phyloP scores from a whole-genome alignment of 2,113 vertebrate genomes.

The Vidua macroura region DNA sequence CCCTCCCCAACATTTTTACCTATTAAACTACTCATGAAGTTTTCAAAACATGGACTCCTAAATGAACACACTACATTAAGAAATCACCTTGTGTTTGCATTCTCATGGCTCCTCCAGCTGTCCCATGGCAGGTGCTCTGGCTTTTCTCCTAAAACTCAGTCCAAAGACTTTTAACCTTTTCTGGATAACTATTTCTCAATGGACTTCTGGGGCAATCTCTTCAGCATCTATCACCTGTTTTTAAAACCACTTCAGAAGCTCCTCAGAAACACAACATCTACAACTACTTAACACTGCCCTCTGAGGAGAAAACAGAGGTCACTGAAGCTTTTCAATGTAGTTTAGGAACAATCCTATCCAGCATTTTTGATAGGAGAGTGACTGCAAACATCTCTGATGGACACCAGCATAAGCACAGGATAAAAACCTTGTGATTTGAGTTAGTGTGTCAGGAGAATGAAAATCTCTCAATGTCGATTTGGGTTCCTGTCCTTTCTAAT shows the following conservation, averaged over 20 bases:
- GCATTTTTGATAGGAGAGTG: background rate
- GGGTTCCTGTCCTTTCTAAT: background rate
- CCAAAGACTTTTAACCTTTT: background rate
- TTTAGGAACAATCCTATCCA: background rate
- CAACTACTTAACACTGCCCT: background rate
- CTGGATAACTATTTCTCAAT: background rate
- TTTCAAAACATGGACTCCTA: background rate
- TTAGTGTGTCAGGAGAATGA: background rate
- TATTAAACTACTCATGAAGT: background rate
- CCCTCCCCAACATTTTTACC: background rate
- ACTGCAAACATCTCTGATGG: background rate
- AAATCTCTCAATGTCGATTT: fast-evolving
- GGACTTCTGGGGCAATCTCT: background rate
- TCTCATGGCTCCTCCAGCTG: background rate
- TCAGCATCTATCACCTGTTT: background rate
- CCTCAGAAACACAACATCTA: background rate
- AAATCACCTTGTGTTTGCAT: background rate
- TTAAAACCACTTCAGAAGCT: background rate
- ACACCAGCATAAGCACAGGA: background rate
- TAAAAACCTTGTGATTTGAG: background rate
- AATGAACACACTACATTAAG: background rate
- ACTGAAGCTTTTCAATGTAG: background rate
- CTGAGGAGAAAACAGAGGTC: background rate
- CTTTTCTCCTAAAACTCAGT: background rate
- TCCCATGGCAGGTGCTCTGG: background rate